These are phyloP conservation scores for Macquaria australasica DNA, from an alignment of 2,113 vertebrate species.

Conservation along the genomic window DNA sequence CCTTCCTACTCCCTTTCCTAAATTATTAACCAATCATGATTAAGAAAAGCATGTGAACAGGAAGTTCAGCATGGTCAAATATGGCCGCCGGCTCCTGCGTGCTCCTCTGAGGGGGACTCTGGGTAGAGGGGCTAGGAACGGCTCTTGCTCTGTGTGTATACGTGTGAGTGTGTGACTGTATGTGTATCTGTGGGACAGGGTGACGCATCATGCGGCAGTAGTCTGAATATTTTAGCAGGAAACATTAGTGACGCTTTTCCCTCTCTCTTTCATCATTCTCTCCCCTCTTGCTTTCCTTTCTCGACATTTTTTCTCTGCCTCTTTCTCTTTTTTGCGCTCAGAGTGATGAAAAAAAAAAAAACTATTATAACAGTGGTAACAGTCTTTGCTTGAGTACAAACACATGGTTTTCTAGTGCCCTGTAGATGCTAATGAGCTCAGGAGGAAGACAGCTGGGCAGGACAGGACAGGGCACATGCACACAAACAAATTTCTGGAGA, in stretches of 20 bases:
- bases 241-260: conserved; percentile 78
- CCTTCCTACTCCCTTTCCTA: conserved; percentile 45
- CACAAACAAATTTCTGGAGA: conserved; percentile 21
- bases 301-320: conserved; percentile 33
- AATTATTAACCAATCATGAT: conserved; percentile 68
- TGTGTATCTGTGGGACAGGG: conserved; percentile 62
- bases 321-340: not conserved
- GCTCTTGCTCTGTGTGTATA: conserved; percentile 48
- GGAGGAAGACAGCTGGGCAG: conserved; percentile 37
- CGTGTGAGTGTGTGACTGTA: conserved; percentile 52
- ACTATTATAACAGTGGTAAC: conserved; percentile 16
- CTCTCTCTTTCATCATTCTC: conserved; percentile 71
- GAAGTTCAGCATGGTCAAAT: conserved; percentile 72
- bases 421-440: conserved; percentile 50
- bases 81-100: conserved; percentile 44
- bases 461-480: conserved; percentile 1
- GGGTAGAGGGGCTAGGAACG: conserved; percentile 31
- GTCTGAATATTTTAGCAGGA: conserved; percentile 82
- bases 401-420: conserved; percentile 40
- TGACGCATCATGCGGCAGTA: conserved; percentile 80
- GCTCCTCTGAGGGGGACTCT: conserved; percentile 40
- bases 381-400: conserved; percentile 35
- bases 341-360: conserved; percentile 13
- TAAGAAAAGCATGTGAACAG: conserved; percentile 60
- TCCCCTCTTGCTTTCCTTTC: conserved; percentile 36